Base-by-base conservation (phyloP, 1,140 invertebrate species). In the Luehdorfia chinensis region DNA sequence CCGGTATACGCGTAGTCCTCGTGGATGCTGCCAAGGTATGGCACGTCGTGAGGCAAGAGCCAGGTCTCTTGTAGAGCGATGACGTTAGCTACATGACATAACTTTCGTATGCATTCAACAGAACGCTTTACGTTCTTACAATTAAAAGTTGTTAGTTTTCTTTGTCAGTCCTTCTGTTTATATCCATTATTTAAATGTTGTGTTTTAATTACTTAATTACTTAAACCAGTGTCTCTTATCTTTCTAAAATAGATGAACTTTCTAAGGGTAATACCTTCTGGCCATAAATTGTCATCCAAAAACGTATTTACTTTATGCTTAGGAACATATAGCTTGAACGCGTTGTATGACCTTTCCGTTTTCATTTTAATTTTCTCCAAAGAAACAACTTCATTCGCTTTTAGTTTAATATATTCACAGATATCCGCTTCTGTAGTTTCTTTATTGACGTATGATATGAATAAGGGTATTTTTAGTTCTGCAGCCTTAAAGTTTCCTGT, bases 281-380 rank as follows among this genome's bases (percentile, higher is more conserved):
- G 60, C 60, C 55, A 63, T 12, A 63, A 55, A 16, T 53, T 39
- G 18, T 59, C 52, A 0, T 19, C 18, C 25, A 59, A 19, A 16
- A 64, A 64, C 8, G 43, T 18, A 12, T 46, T 36, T 27, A 55
- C 11, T 30, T 50, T 55, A 23, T 50, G 19, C 33, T 59, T 59
- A 5, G 59, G 48, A 19, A 62, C 54, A 46, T 51, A 62, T 30
- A 57, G 21, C 39, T 62, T 57, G 15, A 45, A 57, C 0, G 47
- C 23, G 6, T 61, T 27, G 27, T 61, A 56, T 1, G 47, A 12
- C 11, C 52, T 61, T 12, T 8, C 16, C 19, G n/a, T 23, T 25
- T 50, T 57, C 59, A 55, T 62, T 25, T 37, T 31, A n/a, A 50
- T 30, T 48, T 51, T 56, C 28, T 48, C 30, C 14, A 62, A 4